These are phyloP conservation scores for Sesia apiformis DNA, from an alignment of 2,888 invertebrate genomes.

Conservation along the genomic window DNA sequence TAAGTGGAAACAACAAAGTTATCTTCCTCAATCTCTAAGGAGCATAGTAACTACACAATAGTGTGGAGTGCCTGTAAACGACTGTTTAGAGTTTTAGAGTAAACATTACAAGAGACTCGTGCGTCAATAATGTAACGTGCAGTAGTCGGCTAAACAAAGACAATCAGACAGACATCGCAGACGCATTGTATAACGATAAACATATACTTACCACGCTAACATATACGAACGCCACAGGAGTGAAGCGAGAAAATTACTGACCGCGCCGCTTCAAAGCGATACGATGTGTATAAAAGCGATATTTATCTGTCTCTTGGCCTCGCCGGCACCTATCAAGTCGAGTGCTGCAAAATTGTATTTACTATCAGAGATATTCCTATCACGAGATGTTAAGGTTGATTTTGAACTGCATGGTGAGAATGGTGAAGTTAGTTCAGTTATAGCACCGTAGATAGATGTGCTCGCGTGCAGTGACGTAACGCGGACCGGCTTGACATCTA, in stretches of 20 bases:
- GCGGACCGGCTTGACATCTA: constrained; percentile 20
- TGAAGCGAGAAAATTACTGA: constrained; percentile 27
- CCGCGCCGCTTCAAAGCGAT: constrained; percentile 41
- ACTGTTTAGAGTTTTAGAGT: too few relatives aligned
- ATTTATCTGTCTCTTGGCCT: constrained; percentile 54
- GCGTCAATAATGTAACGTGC: background rate
- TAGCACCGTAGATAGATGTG: constrained; percentile 32
- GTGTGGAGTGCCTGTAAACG: too few relatives aligned
- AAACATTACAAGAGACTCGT: background rate
- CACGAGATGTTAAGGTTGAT: constrained; percentile 8
- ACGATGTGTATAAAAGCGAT: constrained; percentile 28
- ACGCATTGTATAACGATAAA: constrained; percentile 6
- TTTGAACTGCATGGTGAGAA: constrained; percentile 11
- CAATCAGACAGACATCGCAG: too few relatives aligned
- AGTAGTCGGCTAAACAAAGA: constrained; percentile 11
- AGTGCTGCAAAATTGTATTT: constrained; percentile 15
- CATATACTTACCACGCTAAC: constrained; percentile 4
- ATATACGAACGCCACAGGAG: constrained; percentile 5
- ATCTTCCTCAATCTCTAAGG: too few relatives aligned
- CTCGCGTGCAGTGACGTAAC: constrained; percentile 44
- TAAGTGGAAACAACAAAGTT: too few relatives aligned
- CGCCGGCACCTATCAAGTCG: constrained; percentile 40
- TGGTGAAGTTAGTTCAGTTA: constrained; percentile 12
- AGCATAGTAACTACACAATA: too few relatives aligned
- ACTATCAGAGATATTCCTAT: constrained; percentile 5